Percentiles rank a stretch among this genome's conserved stretches.
phyloP scores from a whole-genome alignment of 2,888 invertebrate genomes.

The Atrina japonica region DNA sequence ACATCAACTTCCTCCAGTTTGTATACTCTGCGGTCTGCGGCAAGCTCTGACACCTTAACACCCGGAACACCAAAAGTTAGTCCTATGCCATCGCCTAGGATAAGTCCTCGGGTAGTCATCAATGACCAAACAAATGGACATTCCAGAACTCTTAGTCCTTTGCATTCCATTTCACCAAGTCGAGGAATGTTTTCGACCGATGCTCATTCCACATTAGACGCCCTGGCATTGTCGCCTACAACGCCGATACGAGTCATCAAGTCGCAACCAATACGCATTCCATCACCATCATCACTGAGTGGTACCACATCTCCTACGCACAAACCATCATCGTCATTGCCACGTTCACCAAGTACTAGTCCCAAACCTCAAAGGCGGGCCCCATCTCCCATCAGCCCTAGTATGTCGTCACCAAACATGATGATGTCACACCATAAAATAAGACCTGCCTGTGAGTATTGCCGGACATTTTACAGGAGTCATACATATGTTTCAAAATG shows the following conservation, averaged over 20 bases:
- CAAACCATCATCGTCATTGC: conserved; percentile 63
- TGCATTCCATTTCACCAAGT: conserved; percentile 65
- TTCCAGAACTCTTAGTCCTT: conserved; percentile 60
- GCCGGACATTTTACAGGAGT: no score
- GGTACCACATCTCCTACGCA: conserved; percentile 70
- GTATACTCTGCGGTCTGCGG: conserved; percentile 62
- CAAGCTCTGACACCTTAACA: conserved; percentile 78
- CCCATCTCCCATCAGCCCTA: conserved; percentile 79
- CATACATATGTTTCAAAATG: no score
- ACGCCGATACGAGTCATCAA: conserved; percentile 70
- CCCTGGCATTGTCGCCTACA: conserved; percentile 72
- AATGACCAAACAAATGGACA: conserved; percentile 38
- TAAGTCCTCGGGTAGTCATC: conserved; percentile 59
- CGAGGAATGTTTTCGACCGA: conserved; percentile 45
- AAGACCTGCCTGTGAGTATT: conserved; percentile 68
- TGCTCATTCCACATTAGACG: conserved; percentile 60
- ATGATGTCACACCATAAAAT: conserved; percentile 74
- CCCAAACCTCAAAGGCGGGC: conserved; percentile 74
- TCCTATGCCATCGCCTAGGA: conserved; percentile 72
- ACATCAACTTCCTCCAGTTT: conserved; percentile 67
- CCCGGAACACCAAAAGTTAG: conserved; percentile 74
- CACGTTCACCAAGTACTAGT: conserved; percentile 71
- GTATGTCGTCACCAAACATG: conserved; percentile 79
- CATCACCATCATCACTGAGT: conserved; percentile 63
- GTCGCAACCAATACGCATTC: conserved; percentile 67